A percentile compares a stretch with the other conserved stretches of the same genome.
Evolutionary conservation across 2,888 invertebrate genomes (phyloP).

Genomic region (Platycheirus albimanus): DNA sequence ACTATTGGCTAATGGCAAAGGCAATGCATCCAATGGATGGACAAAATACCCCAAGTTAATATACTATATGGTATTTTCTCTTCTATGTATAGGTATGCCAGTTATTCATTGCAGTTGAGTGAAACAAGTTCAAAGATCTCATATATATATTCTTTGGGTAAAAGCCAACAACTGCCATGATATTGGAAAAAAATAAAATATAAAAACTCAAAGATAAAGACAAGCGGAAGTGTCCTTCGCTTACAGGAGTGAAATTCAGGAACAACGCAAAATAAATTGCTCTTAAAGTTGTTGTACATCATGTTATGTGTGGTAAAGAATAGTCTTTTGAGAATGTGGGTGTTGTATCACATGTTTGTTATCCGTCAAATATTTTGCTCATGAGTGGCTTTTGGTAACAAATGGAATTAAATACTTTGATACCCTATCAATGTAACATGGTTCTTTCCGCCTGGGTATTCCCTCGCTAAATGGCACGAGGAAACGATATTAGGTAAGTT

Average conservation of each 20-base stretch:
- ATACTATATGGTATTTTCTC: too few relatives aligned
- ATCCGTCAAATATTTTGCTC: constrained; percentile 35
- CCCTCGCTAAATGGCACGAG: constrained; percentile 33
- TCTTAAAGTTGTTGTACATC: neutral
- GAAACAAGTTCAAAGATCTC: constrained; percentile 35
- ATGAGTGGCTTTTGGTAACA: constrained; percentile 26
- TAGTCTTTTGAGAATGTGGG: neutral
- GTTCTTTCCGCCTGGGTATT: constrained; percentile 39
- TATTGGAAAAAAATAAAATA: neutral
- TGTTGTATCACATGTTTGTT: constrained; percentile 12
- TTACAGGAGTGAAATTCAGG: neutral
- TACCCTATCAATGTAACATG: constrained; percentile 52
- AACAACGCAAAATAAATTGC: neutral
- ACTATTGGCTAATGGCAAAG: too few relatives aligned
- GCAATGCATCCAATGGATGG: neutral
- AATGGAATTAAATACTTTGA: constrained; percentile 45
- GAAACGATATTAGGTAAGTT: constrained; percentile 23
- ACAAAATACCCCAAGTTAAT: neutral
- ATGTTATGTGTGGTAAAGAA: neutral
- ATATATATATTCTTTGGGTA: constrained; percentile 3
- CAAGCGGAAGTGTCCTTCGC: constrained; percentile 6
- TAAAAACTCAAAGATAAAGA: neutral
- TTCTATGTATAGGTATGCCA: neutral
- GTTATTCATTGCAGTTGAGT: constrained; percentile 8
- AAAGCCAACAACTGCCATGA: constrained; percentile 2